Conservation (phyloP, 2,888 invertebrate genomes). For the Gastrophysa polygoni region DNA sequence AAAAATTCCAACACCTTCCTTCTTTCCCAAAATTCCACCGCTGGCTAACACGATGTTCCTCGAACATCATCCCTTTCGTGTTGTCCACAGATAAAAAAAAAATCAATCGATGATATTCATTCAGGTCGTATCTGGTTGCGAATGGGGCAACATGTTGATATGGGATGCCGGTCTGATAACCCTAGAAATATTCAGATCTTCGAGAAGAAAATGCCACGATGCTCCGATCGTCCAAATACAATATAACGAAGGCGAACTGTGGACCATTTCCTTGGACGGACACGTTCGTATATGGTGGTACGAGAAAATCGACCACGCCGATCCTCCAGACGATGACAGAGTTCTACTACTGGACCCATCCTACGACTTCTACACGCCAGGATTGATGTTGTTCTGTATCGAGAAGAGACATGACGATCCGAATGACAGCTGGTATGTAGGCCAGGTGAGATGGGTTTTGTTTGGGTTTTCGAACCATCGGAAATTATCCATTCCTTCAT, state of each 20-base stretch:
- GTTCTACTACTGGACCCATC: conserved; percentile 84
- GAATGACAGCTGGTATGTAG: conserved; percentile 67
- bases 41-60: too few relatives aligned
- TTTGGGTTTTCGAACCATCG: background rate
- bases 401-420: conserved; percentile 57
- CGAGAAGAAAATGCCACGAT: conserved; percentile 75
- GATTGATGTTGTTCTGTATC: conserved; percentile 62
- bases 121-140: conserved; percentile 81
- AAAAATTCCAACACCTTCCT: too few relatives aligned
- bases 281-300: conserved; percentile 87
- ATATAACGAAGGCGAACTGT: conserved; percentile 54
- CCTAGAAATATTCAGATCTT: conserved; percentile 76
- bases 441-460: conserved; percentile 68
- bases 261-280: conserved; percentile 71
- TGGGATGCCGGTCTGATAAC: conserved; percentile 93
- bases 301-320: conserved; percentile 87
- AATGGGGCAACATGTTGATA: conserved; percentile 90
- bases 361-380: conserved; percentile 73
- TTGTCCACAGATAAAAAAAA: too few relatives aligned
- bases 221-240: conserved; percentile 73
- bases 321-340: conserved; percentile 80
- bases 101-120: conserved; percentile 12
- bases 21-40: too few relatives aligned
- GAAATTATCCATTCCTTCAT: too few relatives aligned
- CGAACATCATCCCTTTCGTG: too few relatives aligned